Evolutionary conservation across 2,888 invertebrate species (phyloP).

Genomic region (Dynastes maya): DNA sequence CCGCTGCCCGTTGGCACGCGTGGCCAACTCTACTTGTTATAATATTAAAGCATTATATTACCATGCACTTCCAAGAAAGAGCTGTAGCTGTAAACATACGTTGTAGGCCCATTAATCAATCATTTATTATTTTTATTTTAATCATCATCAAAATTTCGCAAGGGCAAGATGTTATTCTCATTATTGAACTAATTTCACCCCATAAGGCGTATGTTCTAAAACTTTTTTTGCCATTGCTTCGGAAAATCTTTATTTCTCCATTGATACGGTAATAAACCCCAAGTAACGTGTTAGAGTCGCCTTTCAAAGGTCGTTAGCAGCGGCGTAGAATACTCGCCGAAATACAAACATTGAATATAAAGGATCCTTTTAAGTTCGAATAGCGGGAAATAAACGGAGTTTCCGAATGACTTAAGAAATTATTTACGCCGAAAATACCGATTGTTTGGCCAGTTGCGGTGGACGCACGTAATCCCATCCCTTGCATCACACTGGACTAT

Average conservation of each 20-base stretch:
- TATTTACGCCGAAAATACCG: conserved; percentile 36
- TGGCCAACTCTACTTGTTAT: too few species aligned
- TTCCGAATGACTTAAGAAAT: conserved; percentile 32
- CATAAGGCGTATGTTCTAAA: too few species aligned
- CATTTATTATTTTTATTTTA: too few species aligned
- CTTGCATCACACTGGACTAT: neutral
- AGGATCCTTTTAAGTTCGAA: conserved; percentile 34
- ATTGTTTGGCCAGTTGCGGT: conserved; percentile 18
- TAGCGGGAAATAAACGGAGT: conserved; percentile 23
- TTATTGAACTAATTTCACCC: too few species aligned
- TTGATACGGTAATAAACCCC: conserved; percentile 34
- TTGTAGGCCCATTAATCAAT: too few species aligned
- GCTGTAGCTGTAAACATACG: too few species aligned
- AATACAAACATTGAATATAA: conserved; percentile 46
- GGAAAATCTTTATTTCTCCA: conserved; percentile 26
- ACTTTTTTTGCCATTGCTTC: too few species aligned
- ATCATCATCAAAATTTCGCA: too few species aligned
- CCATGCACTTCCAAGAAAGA: too few species aligned
- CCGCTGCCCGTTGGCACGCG: too few species aligned
- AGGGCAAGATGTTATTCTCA: too few species aligned
- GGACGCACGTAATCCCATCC: conserved; percentile 27
- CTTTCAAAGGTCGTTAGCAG: conserved; percentile 38
- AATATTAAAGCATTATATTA: too few species aligned
- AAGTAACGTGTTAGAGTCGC: conserved; percentile 34
- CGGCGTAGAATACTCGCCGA: conserved; percentile 24